Evolutionary conservation across 1,140 invertebrate species (phyloP), one percentile per base, ranked within the genome.

Genomic region (Druon quercuslanigerum): DNA sequence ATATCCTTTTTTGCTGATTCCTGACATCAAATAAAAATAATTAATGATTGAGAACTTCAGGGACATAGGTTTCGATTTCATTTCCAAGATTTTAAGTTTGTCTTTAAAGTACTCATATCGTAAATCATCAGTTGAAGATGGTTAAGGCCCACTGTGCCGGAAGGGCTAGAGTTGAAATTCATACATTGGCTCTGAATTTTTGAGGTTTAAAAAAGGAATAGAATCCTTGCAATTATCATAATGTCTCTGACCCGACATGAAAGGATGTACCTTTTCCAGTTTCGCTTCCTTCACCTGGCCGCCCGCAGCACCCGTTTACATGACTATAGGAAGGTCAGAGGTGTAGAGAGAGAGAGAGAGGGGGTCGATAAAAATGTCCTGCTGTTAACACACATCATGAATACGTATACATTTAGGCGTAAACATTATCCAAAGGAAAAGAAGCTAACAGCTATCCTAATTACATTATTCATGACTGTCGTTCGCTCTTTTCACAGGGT

Each of bases 201-300:
- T 9, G n/a, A 14, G 19, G 19, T 51, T n/a, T 20, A 51, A 20
- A 74, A 5, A 17, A 70, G 17, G 19, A 20, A 51, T n/a, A 74
- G 57, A 80, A 77, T 78, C 60, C 40, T 13, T 46, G 25, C 73
- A 74, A 80, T 83, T 83, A 85, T 79, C 80, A 83, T 85, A 82
- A 71, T 71, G 78, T 20, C 17, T 71, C 57, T 57, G 75, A 71
- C n/a, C 50, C n/a, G 50, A 50, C 50, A 16, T n/a, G 84, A 78
- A 83, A 86, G 85, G 81, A 87, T 87, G 81, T 83, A 81, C 75
- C 80, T 83, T 86, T 87, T 84, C 79, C 78, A 77, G 56, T 75
- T 71, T 81, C 78, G 84, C 84, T 87, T 86, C 79, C 82, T 84
- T 87, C 88, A 91, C 86, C 89, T 90, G 89, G 70, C 81, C 86